Base-by-base conservation (phyloP, 2,797 vertebrate species). In the Sebastes melanostomus region DNA sequence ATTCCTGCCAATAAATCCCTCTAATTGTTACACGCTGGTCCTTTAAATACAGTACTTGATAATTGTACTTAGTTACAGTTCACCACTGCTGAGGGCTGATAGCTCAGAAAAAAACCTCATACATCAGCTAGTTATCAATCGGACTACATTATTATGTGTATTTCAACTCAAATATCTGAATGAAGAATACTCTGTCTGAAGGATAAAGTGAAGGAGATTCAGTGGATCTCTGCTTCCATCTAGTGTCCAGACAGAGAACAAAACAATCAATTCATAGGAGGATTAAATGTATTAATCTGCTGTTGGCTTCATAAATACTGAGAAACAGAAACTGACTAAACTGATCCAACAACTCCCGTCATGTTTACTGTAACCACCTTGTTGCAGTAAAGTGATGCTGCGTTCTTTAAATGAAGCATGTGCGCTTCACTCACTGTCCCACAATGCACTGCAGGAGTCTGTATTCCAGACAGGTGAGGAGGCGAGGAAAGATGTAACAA, bases 161-260 rank as follows among this genome's bases (percentile, higher is more conserved):
- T 25, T 42, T 65, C 30, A 12, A 2, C 60, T 61, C 29, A n/a
- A n/a, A 30, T 29, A 6, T 29, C 58, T 61, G 59, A 34, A 62
- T 11, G 30, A 27, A 27, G 56, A 58, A 0, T 27, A 25, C 29
- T 5, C 22, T 56, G 54, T 6, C 24, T 56, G 54, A 12, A 13
- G 4, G 7, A 22, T 8, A 1, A 7, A 6, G 12, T 27, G 8
- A 46, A 30, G 46, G 8, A 32, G 22, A 16, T 3, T 25, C 25
- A 12, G 34, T 70, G 22, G 66, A 27, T 27, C 34, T 52, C 24
- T 81, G 78, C 78, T 70, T 66, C 78, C 78, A 27, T 4, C 78
- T 38, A 1, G 10, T 8, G 78, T 20, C 9, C 20, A 2, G 30
- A 12, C n/a, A 20, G 20, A 7, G 18, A 25, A 29, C 11, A 18